A percentile compares a stretch with the other conserved stretches of the same genome.
phyloP scores from a whole-genome alignment of 1,140 invertebrate genomes.

The Ooceraea biroi region DNA sequence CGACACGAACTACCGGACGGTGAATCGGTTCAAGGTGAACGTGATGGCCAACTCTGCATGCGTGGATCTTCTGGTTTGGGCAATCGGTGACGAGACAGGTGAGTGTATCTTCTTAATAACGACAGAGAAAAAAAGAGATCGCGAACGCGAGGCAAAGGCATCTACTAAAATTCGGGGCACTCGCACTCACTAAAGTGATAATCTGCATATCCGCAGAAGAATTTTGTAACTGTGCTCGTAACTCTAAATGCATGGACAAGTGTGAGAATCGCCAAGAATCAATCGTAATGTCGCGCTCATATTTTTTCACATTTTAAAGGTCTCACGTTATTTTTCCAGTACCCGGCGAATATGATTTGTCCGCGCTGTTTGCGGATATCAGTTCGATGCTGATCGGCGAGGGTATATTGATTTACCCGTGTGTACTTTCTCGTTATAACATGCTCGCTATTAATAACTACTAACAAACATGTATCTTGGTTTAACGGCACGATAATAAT shows the following conservation, averaged over 20 bases:
- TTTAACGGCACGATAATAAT: conserved; percentile 33
- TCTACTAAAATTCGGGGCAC: conserved; percentile 23
- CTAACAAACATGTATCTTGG: conserved; percentile 58
- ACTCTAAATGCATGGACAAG: conserved; percentile 35
- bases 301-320: conserved; percentile 46
- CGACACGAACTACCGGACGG: conserved; percentile 92
- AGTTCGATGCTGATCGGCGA: conserved; percentile 91
- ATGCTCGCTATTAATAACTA: conserved; percentile 41
- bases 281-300: not conserved
- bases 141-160: not conserved
- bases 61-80: conserved; percentile 98
- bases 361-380: conserved; percentile 91
- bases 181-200: conserved; percentile 13
- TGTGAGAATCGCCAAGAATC: conserved; percentile 9
- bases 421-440: conserved; percentile 67
- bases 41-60: conserved; percentile 99
- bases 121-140: conserved; percentile 15
- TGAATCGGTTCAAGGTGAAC: conserved; percentile 97
- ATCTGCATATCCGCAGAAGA: conserved; percentile 5
- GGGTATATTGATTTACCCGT: conserved; percentile 82
- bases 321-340: conserved; percentile 88
- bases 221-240: conserved; percentile 21
- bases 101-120: conserved; percentile 71
- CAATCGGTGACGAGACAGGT: conserved; percentile 98
- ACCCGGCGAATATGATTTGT: conserved; percentile 91